Percentiles rank a stretch among this genome's conserved stretches.
phyloP scores from a whole-genome alignment of 2,113 vertebrate species.

The Sinocyclocheilus rhinocerous region DNA sequence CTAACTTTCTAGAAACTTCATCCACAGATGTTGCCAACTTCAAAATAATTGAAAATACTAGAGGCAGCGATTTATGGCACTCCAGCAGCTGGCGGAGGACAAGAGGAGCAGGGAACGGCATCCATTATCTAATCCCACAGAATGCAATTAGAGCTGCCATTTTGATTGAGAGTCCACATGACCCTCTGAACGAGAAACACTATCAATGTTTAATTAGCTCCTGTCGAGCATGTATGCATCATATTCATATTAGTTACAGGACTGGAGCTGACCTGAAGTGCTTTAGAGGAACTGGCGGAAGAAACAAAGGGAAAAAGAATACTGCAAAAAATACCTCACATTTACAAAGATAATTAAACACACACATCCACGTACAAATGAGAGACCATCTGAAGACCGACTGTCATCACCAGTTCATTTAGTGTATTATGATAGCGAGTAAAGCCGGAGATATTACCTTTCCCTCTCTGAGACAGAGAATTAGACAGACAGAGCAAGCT shows the following conservation, averaged over 20 bases:
- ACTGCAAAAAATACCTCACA: slow-evolving; percentile 26
- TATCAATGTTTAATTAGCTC: slow-evolving; percentile 93
- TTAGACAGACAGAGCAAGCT: neutral
- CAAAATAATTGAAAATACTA: neutral
- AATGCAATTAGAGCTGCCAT: slow-evolving; percentile 95
- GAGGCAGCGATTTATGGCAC: neutral
- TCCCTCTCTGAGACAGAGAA: neutral
- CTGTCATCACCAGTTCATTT: slow-evolving; percentile 50
- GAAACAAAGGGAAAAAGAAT: neutral
- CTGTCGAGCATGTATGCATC: slow-evolving; percentile 44
- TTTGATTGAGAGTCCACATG: slow-evolving; percentile 89
- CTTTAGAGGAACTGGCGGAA: neutral
- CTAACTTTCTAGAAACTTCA: neutral
- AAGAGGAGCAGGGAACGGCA: slow-evolving; percentile 69
- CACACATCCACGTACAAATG: slow-evolving; percentile 15
- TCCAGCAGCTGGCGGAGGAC: slow-evolving; percentile 41
- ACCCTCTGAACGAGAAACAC: slow-evolving; percentile 87
- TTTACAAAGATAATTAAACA: neutral
- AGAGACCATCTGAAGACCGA: neutral
- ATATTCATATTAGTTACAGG: slow-evolving; percentile 53
- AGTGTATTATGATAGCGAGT: neutral
- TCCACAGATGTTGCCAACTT: neutral
- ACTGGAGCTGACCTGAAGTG: neutral
- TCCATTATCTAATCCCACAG: slow-evolving; percentile 95
- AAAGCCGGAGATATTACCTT: slow-evolving; percentile 44